Base-by-base conservation (phyloP, 2,888 invertebrate species). In the Phengaris arion region DNA sequence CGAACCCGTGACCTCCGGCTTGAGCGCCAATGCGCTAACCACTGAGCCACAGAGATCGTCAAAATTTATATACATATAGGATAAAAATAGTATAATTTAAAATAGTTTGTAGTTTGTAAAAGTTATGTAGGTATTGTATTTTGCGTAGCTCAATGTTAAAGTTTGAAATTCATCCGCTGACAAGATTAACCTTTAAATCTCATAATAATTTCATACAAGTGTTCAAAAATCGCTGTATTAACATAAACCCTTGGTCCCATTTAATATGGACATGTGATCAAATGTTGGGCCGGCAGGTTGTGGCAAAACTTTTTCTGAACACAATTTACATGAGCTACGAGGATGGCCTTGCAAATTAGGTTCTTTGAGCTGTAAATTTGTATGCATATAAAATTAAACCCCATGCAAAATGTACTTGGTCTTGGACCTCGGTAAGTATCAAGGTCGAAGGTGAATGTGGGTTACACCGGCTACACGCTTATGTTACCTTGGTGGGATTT, bases 321-420 rank as follows among this genome's bases (percentile, higher is more conserved):
- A 87, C 89, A 92, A 92, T 92, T 90, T 93, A 91, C 93, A 92
- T 93, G 92, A 92, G 92, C 91, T 92, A 92, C 92, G 91, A 92
- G 91, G 84, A 81, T 89, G 90, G 90, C 91, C 90, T 87, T 85
- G 90, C 90, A 92, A 92, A 92, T 91, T 91, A 91, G 88, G 89
- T 87, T 87, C 88, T 90, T 92, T 91, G 89, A 91, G 89, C 91
- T 90, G 89, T 89, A 91, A 91, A 91, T 91, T 91, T 90, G 87
- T 92, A 91, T 91, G 90, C 90, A 92, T 91, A 83, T 79, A 81
- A 89, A 91, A 91, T 90, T 88, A 89, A 90, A 69, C 15, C 54
- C 68, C 54, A 45, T 9, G 54, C 12, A 48, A 55, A 55, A 55
- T 22, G 45, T 55, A 46, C 13, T 57, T 46, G 15, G 48, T 57